Evolutionary conservation across 1,140 invertebrate genomes (phyloP), one percentile per base, ranked within the genome.

Genomic region (Musca vetustissima): DNA sequence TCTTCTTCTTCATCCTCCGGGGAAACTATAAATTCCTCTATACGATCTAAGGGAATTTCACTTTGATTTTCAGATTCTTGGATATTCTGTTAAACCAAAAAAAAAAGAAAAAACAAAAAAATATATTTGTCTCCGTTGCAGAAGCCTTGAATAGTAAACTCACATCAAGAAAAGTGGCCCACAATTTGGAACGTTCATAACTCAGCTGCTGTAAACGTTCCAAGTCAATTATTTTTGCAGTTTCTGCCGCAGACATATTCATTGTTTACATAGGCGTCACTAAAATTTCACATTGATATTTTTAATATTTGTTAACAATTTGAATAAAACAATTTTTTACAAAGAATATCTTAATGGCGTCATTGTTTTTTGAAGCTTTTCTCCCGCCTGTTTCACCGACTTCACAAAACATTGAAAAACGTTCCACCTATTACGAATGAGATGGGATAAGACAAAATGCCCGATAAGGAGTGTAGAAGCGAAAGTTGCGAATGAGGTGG

Each of bases 1-100:
- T 66, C 68, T 8, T 65, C 28, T 3, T 28, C 28, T 3, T 73
- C 68, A 21, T 64, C 64, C 8, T 65, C n/a, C n/a, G n/a, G n/a
- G n/a, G n/a, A n/a, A n/a, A n/a, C 15, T 11, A 52, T 73, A 9
- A 71, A 0, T 0, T 73, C 55, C 13, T 76, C 74, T 3, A 78
- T 48, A 4, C 72, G 15, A 7, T 50, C n/a, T 4, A 74, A 15
- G 19, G 50, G 14, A 14, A 64, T 57, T 47, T 67, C 65, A 28
- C 47, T 32, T 9, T 32, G 19, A 17, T 49, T 57, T n/a, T 64
- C 65, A 4, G 17, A n/a, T 17, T 25, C 11, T 14, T 11, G 2
- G 6, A 64, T 24, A 36, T 67, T 59, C 69, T 70, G n/a, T n/a
- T n/a, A n/a, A n/a, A n/a, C 28, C 11, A 47, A 55, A 11, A n/a